phyloP scores from a whole-genome alignment of 2,888 invertebrate genomes.

The Dicyrtoma fusca region DNA sequence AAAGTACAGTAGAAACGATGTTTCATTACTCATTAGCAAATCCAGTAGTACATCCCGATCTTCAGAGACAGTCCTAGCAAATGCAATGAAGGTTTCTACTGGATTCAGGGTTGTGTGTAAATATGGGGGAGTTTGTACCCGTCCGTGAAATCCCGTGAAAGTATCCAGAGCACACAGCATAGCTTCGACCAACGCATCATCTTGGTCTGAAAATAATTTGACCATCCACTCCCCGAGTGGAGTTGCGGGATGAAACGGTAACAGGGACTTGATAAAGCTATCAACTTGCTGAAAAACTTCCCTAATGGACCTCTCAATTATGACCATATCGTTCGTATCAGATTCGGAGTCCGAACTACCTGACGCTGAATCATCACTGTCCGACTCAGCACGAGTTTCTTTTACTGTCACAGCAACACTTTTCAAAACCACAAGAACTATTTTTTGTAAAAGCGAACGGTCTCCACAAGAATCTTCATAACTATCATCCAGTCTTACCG shows the following conservation, averaged over 20 bases:
- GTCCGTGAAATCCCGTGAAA: slow-evolving; percentile 72
- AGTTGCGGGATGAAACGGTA: slow-evolving; percentile 86
- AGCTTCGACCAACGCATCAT: slow-evolving; percentile 86
- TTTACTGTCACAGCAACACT: slow-evolving; percentile 88
- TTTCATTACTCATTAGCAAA: slow-evolving; percentile 85
- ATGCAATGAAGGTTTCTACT: slow-evolving; percentile 82
- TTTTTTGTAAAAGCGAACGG: slow-evolving; percentile 79
- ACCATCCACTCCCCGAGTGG: slow-evolving; percentile 86
- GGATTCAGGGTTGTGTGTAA: slow-evolving; percentile 79
- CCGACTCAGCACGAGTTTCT: slow-evolving; percentile 68
- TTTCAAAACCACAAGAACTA: slow-evolving; percentile 83
- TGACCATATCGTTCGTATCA: slow-evolving; percentile 82
- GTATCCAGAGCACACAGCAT: slow-evolving; percentile 91
- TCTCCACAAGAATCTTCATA: slow-evolving; percentile 63
- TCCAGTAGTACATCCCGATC: slow-evolving; percentile 80
- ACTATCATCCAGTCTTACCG: slow-evolving; percentile 62
- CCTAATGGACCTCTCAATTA: slow-evolving; percentile 81
- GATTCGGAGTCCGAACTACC: slow-evolving; percentile 80
- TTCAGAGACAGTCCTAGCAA: slow-evolving; percentile 79
- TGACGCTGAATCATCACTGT: slow-evolving; percentile 57
- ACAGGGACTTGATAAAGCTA: slow-evolving; percentile 75
- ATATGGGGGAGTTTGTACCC: slow-evolving; percentile 52
- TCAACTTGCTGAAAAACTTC: slow-evolving; percentile 77
- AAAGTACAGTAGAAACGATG: slow-evolving; percentile 83
- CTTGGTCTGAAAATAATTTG: slow-evolving; percentile 85